Evolutionary conservation across 2,113 vertebrate species (phyloP).

Genomic region (Trichechus manatus): DNA sequence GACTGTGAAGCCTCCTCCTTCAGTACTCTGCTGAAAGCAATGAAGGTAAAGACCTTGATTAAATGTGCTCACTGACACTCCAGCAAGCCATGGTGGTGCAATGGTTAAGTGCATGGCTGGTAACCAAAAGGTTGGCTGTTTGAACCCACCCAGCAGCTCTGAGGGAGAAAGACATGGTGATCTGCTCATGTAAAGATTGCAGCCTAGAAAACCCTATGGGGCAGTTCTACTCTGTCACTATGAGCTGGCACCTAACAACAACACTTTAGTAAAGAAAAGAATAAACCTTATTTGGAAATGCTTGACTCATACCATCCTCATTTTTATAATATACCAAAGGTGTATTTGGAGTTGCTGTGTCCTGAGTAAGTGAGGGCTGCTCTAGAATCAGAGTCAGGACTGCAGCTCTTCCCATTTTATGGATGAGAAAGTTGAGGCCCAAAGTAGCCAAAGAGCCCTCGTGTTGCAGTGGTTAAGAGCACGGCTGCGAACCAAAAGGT

Average conservation of each 20-base stretch:
- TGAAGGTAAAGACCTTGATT: background rate
- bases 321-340: background rate
- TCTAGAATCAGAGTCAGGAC: background rate
- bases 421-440: background rate
- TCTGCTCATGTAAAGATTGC: background rate
- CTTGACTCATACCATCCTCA: background rate
- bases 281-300: background rate
- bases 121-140: background rate
- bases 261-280: background rate
- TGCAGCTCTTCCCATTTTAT: background rate
- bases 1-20: background rate
- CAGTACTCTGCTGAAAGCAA: background rate
- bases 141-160: background rate
- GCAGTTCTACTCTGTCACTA: background rate
- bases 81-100: background rate
- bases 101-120: background rate
- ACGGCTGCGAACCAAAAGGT: too few relatives aligned
- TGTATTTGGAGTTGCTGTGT: background rate
- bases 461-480: too few relatives aligned
- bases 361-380: background rate
- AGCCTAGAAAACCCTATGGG: background rate
- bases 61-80: background rate
- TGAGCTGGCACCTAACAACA: background rate
- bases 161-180: background rate
- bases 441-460: background rate